These are phyloP conservation scores for Orthosia gothica DNA, from an alignment of 2,888 invertebrate genomes.

Conservation along the genomic window DNA sequence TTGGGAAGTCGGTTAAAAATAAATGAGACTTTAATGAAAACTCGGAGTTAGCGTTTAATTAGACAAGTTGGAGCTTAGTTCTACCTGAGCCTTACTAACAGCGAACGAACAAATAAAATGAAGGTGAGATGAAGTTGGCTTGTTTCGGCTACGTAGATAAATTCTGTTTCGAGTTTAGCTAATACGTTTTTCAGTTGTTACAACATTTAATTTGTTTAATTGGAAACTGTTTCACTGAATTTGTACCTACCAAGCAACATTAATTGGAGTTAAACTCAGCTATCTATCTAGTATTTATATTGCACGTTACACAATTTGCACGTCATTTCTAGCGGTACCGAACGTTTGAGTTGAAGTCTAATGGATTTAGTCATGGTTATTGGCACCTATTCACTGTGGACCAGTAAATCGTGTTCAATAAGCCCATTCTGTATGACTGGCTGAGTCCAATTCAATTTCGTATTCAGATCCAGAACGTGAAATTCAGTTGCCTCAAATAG, in stretches of 20 bases:
- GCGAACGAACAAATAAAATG: slow-evolving; percentile 50
- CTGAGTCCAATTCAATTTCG: slow-evolving; percentile 75
- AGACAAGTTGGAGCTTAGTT: slow-evolving; percentile 61
- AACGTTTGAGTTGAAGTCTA: slow-evolving; percentile 50
- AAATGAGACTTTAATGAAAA: slow-evolving; percentile 34
- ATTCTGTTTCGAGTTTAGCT: slow-evolving; percentile 34
- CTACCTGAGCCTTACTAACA: slow-evolving; percentile 51
- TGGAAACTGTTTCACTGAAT: slow-evolving; percentile 9
- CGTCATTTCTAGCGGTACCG: slow-evolving; percentile 30
- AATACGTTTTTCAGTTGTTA: slow-evolving; percentile 34
- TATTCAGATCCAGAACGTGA: slow-evolving; percentile 67
- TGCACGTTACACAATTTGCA: slow-evolving; percentile 21
- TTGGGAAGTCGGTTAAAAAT: no score
- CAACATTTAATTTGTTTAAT: slow-evolving; percentile 27
- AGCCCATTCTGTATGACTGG: slow-evolving; percentile 65
- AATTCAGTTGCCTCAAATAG: slow-evolving; percentile 64
- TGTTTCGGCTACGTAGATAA: slow-evolving; percentile 48
- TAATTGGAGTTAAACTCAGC: slow-evolving; percentile 1
- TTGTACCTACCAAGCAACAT: background rate
- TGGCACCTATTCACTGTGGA: slow-evolving; percentile 69
- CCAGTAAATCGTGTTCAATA: slow-evolving; percentile 72
- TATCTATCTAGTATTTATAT: slow-evolving; percentile 14
- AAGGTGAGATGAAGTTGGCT: slow-evolving; percentile 45
- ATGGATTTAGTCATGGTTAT: slow-evolving; percentile 61
- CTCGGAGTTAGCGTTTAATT: slow-evolving; percentile 62